Percentiles rank a stretch among this genome's conserved stretches.
These are phyloP conservation scores for Callopanchax toddi DNA, from an alignment of 2,113 vertebrate genomes.

Conservation along the genomic window DNA sequence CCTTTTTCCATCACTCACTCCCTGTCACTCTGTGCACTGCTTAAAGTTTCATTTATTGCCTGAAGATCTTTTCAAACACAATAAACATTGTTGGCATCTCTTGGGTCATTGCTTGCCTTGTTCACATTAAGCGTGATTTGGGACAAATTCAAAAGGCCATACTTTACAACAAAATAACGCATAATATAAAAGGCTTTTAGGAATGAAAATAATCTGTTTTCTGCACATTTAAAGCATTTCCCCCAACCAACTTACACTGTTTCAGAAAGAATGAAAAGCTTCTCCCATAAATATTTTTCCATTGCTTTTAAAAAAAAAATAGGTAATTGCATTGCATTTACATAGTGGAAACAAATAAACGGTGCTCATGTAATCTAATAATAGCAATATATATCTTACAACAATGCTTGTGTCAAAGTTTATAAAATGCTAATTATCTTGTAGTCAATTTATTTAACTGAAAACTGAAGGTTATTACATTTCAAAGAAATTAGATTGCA, in stretches of 20 bases:
- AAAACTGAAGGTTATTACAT: background rate
- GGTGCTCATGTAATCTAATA: background rate
- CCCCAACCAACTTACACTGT: constrained; percentile 27
- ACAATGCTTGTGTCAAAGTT: background rate
- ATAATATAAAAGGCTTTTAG: constrained; percentile 18
- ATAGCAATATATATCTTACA: background rate
- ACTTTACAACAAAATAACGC: constrained; percentile 29
- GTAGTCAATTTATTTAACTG: background rate
- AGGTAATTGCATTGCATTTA: constrained; percentile 58
- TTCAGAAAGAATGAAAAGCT: background rate
- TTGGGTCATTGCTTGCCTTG: constrained; percentile 39
- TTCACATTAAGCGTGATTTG: constrained; percentile 47
- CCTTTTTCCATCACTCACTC: constrained; percentile 12
- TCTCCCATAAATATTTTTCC: constrained; percentile 24
- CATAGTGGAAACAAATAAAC: constrained; percentile 35
- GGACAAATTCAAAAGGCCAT: constrained; percentile 27
- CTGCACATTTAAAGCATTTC: constrained; percentile 11
- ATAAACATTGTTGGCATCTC: constrained; percentile 45
- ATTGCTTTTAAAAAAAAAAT: constrained; percentile 35
- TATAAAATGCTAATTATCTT: constrained; percentile 1
- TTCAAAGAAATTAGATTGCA: constrained; percentile 1
- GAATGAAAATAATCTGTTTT: constrained; percentile 29
- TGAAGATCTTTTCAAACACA: constrained; percentile 54
- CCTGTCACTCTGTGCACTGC: constrained; percentile 18
- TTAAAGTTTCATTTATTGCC: constrained; percentile 39